phyloP scores from a whole-genome alignment of 1,140 invertebrate genomes.

The Trinorchestia longiramus region DNA sequence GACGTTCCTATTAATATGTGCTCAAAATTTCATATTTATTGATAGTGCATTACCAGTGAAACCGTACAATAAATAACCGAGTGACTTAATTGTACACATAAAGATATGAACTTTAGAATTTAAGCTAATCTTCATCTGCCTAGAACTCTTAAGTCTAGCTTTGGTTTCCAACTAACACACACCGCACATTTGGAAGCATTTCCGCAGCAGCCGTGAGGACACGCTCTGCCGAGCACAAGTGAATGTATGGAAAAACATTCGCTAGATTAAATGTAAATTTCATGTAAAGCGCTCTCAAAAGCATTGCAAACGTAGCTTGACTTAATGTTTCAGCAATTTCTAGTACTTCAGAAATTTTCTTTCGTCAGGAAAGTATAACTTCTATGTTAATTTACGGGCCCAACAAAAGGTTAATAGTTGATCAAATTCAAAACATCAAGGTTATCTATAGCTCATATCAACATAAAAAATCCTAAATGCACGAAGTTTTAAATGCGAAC shows the following conservation, averaged over 20 bases:
- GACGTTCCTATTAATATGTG: no score
- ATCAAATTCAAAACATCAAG: slow-evolving; percentile 21
- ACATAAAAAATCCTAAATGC: not conserved
- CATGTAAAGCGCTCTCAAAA: slow-evolving; percentile 2
- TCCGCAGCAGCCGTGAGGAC: not conserved
- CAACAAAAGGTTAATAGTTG: not conserved
- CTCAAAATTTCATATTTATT: not conserved
- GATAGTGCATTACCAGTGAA: not conserved
- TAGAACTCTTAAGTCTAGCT: not conserved
- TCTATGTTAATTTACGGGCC: not conserved
- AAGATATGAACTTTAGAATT: not conserved
- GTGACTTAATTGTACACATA: not conserved
- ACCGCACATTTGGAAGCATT: not conserved
- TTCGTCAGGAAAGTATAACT: not conserved
- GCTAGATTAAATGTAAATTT: not conserved
- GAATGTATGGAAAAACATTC: slow-evolving; percentile 32
- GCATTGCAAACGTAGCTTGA: not conserved
- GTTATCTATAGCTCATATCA: not conserved
- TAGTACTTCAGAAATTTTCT: not conserved
- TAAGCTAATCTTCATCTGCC: not conserved
- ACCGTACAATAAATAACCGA: not conserved
- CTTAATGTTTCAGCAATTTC: not conserved
- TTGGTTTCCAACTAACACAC: not conserved
- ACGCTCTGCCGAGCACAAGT: slow-evolving; percentile 33
- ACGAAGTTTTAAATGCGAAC: not conserved